phyloP scores from a whole-genome alignment of 2,797 vertebrate genomes.

The Decapterus maruadsi region DNA sequence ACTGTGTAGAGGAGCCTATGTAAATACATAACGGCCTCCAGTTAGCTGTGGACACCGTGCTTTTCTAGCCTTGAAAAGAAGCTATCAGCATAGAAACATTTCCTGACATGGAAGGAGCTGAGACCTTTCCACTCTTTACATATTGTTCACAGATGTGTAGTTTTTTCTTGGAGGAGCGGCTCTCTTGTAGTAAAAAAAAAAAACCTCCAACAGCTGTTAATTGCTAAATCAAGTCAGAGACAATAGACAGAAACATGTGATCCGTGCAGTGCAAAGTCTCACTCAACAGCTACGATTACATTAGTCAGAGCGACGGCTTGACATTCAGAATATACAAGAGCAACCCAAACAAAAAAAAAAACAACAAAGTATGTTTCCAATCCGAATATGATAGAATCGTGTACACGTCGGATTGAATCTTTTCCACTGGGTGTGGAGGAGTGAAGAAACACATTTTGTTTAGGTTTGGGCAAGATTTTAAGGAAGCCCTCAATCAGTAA shows the following conservation, averaged over 20 bases:
- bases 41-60: slow-evolving; percentile 41
- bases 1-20: slow-evolving; percentile 5
- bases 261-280: slow-evolving; percentile 40
- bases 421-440: slow-evolving; percentile 76
- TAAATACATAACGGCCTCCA: slow-evolving; percentile 63
- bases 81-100: slow-evolving; percentile 64
- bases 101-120: slow-evolving; percentile 54
- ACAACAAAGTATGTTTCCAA: slow-evolving; percentile 66
- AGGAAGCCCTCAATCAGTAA: slow-evolving; percentile 83
- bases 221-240: slow-evolving; percentile 65
- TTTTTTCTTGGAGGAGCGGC: slow-evolving; percentile 47
- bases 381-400: slow-evolving; percentile 65
- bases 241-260: slow-evolving; percentile 46
- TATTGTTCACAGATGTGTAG: slow-evolving; percentile 81
- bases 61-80: slow-evolving; percentile 64
- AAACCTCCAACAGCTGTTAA: slow-evolving; percentile 69
- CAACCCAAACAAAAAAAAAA: slow-evolving; percentile 22
- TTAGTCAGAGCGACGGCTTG: slow-evolving; percentile 54
- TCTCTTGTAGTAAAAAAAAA: slow-evolving; percentile 50
- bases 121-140: slow-evolving; percentile 63
- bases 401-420: slow-evolving; percentile 54
- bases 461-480: slow-evolving; percentile 79
- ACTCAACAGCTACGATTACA: slow-evolving; percentile 49
- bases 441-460: slow-evolving; percentile 82
- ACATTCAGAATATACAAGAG: slow-evolving; percentile 52